Percentiles rank a stretch among this genome's conserved stretches.
Evolutionary conservation across 2,797 vertebrate species (phyloP).

Genomic region (Dallia pectoralis): DNA sequence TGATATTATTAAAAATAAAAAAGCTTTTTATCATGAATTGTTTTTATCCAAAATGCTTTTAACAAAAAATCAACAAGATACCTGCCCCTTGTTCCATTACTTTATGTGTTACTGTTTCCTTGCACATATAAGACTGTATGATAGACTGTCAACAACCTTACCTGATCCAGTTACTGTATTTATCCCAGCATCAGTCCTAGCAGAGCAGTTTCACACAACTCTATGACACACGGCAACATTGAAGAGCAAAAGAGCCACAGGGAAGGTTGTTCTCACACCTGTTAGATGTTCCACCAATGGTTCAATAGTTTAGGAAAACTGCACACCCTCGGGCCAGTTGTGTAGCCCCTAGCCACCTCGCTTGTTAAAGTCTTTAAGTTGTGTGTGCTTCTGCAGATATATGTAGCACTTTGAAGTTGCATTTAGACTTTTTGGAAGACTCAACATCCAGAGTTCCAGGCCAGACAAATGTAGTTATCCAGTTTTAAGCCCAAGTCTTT

Average conservation of each 20-base stretch:
- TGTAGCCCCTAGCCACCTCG: slow-evolving; percentile 13
- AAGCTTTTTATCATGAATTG: no score
- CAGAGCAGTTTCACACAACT: slow-evolving; percentile 7
- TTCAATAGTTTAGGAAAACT: slow-evolving; percentile 43
- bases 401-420: slow-evolving; percentile 32
- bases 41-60: no score
- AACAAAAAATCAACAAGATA: background rate
- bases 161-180: slow-evolving; percentile 27
- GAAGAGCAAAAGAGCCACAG: slow-evolving; percentile 51
- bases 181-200: slow-evolving; percentile 42
- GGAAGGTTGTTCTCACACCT: slow-evolving; percentile 34
- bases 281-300: slow-evolving; percentile 53
- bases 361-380: slow-evolving; percentile 29
- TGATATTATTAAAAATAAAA: no score
- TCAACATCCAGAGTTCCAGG: slow-evolving; percentile 24
- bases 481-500: slow-evolving; percentile 14
- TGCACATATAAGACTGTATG: slow-evolving; percentile 27
- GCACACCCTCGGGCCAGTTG: slow-evolving; percentile 36
- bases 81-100: slow-evolving; percentile 2
- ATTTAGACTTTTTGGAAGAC: slow-evolving; percentile 13
- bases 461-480: slow-evolving; percentile 5
- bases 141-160: slow-evolving; percentile 40
- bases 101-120: background rate
- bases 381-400: slow-evolving; percentile 19
- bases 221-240: slow-evolving; percentile 41